Evolutionary conservation across 2,113 vertebrate species (phyloP), one percentile per base, ranked within the genome.

Genomic region (Arvicanthis niloticus): DNA sequence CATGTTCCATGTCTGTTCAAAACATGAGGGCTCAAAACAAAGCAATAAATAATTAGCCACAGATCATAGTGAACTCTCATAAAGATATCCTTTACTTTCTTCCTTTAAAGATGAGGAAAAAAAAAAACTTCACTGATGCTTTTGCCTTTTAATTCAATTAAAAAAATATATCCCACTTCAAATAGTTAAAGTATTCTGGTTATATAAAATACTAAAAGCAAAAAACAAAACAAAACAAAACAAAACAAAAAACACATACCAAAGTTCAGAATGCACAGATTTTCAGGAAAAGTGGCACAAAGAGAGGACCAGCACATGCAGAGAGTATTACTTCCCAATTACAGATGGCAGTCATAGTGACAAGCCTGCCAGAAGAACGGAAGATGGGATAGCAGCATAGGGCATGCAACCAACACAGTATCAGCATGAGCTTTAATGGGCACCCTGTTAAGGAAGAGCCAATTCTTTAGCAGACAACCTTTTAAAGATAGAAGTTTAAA

Each of bases 401-500:
- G 70, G 42, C n/a, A 72, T 19, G 53, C 1, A n/a, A 56, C 15
- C 11, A 0, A 58, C 42, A 80, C 42, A 91, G 48, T 42, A 13
- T 78, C 40, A 42, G 84, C 65, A 88, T 42, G 40, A 53, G 37
- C 89, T 85, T 93, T 89, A 82, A 88, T 5, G 31, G 84, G 37
- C 82, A 73, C 45, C 67, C 7, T 80, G 42, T 17, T 40, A 37
- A 82, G 53, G 58, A 88, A 96, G 91, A 62, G 53, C 2, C 22
- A 68, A 88, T 51, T 78, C 60, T 91, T 91, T 80, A 26, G 73
- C 48, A 81, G 56, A 65, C 76, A 40, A 81, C 37, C 53, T 87
- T 95, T 95, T 93, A 72, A 89, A 91, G 70, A 89, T 22, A 86
- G 81, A 94, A 95, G 77, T 92, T 56, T 92, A 60, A 95, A 91